Base-by-base conservation (phyloP, 2,113 vertebrate genomes). In the Pachyramphus minor region DNA sequence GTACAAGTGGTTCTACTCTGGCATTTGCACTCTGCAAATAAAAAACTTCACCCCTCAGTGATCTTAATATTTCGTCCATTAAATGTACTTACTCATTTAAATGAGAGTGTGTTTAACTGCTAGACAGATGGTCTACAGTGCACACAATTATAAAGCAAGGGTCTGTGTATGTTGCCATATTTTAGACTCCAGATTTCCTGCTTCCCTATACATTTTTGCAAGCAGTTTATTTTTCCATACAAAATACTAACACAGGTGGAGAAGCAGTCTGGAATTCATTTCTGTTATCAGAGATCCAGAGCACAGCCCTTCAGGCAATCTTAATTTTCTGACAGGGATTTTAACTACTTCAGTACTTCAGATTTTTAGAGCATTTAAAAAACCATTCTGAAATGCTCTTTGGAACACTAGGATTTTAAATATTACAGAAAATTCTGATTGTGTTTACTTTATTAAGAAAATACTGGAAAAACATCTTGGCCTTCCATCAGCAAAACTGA, bases 11-110 rank as follows among this genome's bases (percentile, higher is more conserved):
- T 95, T 97, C 81, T 67, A 96, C 56, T 93, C 93, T 83, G 76
- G 83, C 89, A 87, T 97, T 97, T 96, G 68, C 77, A 82, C 86
- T 84, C 78, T 91, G 93, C 89, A 96, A 97, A 97, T 95, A 96
- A 97, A 97, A 97, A 96, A 92, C 82, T 89, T 96, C 96, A 98
- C 88, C 97, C 96, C 97, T 96, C 96, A 95, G 93, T 96, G 97
- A 97, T 97, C 97, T 96, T 97, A 96, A 95, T 97, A 93, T 89
- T 97, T 93, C 14, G 93, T 93, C 97, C 95, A 93, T 97, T 97
- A 97, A 97, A 94, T 88, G 68, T 90, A 94, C 82, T 96, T 95
- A 85, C 83, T 96, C 93, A 95, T 96, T 96, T 95, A 97, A 97
- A 97, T 94, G 88, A 59, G 73, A 96, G 82, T 77, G 89, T 86